Base-by-base conservation (phyloP, 1,140 invertebrate genomes). In the Cotesia vestalis region DNA sequence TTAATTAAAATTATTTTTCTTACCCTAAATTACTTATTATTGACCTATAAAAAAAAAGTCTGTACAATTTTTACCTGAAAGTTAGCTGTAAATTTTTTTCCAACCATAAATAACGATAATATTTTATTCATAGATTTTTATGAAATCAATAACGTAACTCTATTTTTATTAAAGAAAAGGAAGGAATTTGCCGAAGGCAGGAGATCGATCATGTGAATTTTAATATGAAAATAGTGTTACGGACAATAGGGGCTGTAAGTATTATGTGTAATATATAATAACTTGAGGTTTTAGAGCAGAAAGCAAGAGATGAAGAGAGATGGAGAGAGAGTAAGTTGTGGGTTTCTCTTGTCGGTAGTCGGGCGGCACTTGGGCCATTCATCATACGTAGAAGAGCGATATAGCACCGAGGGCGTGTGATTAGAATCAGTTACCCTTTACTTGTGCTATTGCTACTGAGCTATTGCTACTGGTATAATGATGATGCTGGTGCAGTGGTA, bases 361-460 rank as follows among this genome's bases (percentile, higher is more conserved):
- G 76, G 69, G 73, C 69, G 76, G 76, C 81, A 80, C 76, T 77
- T 74, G 38, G 77, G 69, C 78, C 79, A 82, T 82, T 82, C 81
- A 82, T 82, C 81, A 82, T 81, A 75, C 73, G 69, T 66, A 72
- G 72, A 74, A 70, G 27, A 27, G 73, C 57, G 53, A 60, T 78
- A 75, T 74, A 75, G 71, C 73, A 73, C 70, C 75, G 77, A 80
- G 81, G 79, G 79, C 77, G 78, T 79, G 80, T 80, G 81, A 82
- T 82, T 82, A 82, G 81, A 82, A 82, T 82, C 81, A 82, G 80
- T 82, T 82, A 82, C 80, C 81, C 81, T 82, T 82, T 82, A 82
- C 79, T 82, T 79, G 77, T 76, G 76, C 0, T 11, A 46, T 46
- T 46, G 40, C 40, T 46, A 46, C 40, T 46, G 40, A 9, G 40